phyloP scores from a whole-genome alignment of 2,113 vertebrate genomes.

The Trogon melanurus region DNA sequence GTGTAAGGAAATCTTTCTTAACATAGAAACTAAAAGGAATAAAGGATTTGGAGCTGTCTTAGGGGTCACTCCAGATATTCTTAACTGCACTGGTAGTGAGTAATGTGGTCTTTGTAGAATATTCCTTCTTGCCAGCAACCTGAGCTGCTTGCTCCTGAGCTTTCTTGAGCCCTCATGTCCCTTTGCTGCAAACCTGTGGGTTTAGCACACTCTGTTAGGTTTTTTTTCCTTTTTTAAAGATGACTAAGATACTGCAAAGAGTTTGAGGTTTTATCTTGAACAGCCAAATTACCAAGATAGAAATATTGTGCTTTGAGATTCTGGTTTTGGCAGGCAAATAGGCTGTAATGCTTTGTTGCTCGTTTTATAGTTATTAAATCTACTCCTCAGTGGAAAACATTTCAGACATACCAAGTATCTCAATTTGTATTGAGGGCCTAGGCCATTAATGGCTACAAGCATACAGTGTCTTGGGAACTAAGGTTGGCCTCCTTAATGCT shows the following conservation, averaged over 20 bases:
- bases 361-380: neutral
- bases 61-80: neutral
- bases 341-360: neutral
- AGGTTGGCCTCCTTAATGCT: neutral
- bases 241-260: neutral
- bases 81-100: neutral
- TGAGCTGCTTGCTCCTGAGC: neutral
- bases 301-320: neutral
- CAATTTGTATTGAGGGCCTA: neutral
- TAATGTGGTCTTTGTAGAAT: neutral
- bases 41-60: neutral
- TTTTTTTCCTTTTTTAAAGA: neutral
- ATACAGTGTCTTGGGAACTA: neutral
- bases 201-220: neutral
- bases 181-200: neutral
- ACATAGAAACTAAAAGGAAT: neutral
- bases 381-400: neutral
- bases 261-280: neutral
- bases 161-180: neutral
- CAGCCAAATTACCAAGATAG: neutral
- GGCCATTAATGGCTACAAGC: neutral
- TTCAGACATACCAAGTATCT: neutral
- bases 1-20: neutral
- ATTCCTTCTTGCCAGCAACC: neutral
- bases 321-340: neutral